Evolutionary conservation across 2,888 invertebrate genomes (phyloP).

Genomic region (Andricus quercusramuli): DNA sequence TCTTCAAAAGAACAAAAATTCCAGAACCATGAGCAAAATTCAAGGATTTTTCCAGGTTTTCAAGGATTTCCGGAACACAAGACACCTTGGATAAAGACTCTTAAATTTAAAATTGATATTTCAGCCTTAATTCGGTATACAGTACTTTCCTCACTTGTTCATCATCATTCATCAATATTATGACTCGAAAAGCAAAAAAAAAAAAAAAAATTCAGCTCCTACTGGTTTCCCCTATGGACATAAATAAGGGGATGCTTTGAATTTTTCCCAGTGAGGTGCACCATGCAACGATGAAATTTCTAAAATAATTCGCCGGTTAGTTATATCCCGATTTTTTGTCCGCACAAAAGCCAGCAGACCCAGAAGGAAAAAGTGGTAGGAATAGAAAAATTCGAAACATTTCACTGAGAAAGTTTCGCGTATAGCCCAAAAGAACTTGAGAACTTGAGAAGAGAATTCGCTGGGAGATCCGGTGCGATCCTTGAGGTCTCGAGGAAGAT

Average conservation of each 20-base stretch:
- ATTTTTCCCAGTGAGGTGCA: not conserved
- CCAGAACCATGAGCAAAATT: too few species aligned
- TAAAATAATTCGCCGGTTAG: not conserved
- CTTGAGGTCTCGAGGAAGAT: slow-evolving; percentile 34
- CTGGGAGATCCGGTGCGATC: slow-evolving; percentile 18
- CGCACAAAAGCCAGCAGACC: accelerated
- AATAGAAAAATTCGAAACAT: not conserved
- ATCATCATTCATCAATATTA: too few species aligned
- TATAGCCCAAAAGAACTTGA: slow-evolving; percentile 44
- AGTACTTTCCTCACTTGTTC: too few species aligned
- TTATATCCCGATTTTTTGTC: not conserved
- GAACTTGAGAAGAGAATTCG: not conserved
- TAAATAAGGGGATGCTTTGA: not conserved
- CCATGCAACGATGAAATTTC: not conserved
- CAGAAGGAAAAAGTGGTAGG: not conserved
- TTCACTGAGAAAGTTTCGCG: slow-evolving; percentile 43
- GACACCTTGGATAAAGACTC: too few species aligned
- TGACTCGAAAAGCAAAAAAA: too few species aligned
- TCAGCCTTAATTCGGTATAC: too few species aligned
- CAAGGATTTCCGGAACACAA: too few species aligned
- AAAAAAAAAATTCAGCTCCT: too few species aligned
- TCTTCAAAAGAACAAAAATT: too few species aligned
- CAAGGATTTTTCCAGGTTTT: too few species aligned
- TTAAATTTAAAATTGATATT: too few species aligned
- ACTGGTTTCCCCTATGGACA: too few species aligned